Evolutionary conservation across 2,797 vertebrate species (phyloP).

Genomic region (Sebastes steindachneri): DNA sequence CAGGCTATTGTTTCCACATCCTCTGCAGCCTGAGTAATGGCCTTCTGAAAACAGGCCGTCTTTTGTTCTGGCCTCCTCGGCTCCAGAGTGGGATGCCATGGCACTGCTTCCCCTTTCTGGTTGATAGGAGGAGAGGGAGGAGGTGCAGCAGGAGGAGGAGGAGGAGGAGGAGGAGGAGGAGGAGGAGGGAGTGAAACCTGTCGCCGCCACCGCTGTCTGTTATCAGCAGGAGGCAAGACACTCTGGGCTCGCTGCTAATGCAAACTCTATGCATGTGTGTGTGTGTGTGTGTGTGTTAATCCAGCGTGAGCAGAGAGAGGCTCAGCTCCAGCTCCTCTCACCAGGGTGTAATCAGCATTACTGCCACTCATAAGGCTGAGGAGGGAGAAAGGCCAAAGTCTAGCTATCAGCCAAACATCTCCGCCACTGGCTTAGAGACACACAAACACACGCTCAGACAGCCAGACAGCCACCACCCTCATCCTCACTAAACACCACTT

Average conservation of each 20-base stretch:
- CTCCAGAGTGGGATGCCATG: slow-evolving; percentile 76
- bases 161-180: slow-evolving; percentile 22
- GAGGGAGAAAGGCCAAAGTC: slow-evolving; percentile 51
- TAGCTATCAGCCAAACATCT: slow-evolving; percentile 64
- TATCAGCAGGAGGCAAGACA: slow-evolving; percentile 64
- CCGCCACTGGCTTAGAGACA: slow-evolving; percentile 22
- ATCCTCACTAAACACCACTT: slow-evolving; percentile 68
- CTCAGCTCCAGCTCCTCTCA: slow-evolving; percentile 65
- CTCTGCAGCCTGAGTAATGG: slow-evolving; percentile 82
- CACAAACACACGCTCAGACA: slow-evolving; percentile 34
- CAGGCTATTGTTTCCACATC: slow-evolving; percentile 82
- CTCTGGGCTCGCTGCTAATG: slow-evolving; percentile 39
- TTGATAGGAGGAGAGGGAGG: slow-evolving; percentile 67
- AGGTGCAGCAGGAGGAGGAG: slow-evolving; percentile 38
- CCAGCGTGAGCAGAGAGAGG: slow-evolving; percentile 56
- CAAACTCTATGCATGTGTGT: slow-evolving; percentile 15
- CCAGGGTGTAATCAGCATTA: slow-evolving; percentile 60
- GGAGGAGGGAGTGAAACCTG: slow-evolving; percentile 66
- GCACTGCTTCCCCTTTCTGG: slow-evolving; percentile 74
- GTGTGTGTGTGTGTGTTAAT: slow-evolving; percentile 53
- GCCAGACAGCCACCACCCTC: slow-evolving; percentile 56
- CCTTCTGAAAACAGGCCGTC: slow-evolving; percentile 80
- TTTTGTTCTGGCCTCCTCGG: slow-evolving; percentile 79
- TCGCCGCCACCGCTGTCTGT: slow-evolving; percentile 66
- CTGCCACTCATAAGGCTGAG: slow-evolving; percentile 58